These are phyloP conservation scores for Notoglanidium macrostoma DNA, from an alignment of 2,797 vertebrate species.

Conservation along the genomic window DNA sequence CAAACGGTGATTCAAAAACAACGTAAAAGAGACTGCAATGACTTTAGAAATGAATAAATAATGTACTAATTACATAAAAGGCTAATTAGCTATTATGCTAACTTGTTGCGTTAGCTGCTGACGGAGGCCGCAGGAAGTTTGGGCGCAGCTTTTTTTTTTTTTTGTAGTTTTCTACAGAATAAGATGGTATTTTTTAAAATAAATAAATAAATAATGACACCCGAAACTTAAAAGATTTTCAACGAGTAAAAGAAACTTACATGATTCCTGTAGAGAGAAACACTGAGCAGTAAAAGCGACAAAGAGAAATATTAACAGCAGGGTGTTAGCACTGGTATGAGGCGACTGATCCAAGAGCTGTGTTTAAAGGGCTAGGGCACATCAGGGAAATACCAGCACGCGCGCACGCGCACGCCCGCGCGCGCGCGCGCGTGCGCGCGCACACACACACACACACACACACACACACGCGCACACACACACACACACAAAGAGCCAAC, in stretches of 20 bases:
- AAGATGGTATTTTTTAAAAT: not conserved
- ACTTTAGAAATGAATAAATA: not conserved
- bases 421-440: no score
- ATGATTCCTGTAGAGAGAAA: not conserved
- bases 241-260: not conserved
- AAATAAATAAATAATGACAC: no score
- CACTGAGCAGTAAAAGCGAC: not conserved
- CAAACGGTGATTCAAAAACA: not conserved
- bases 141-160: conserved; percentile 20
- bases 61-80: not conserved
- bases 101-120: conserved; percentile 12
- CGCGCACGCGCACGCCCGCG: not conserved
- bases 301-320: not conserved
- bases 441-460: not conserved
- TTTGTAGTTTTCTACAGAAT: not conserved
- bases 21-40: no score
- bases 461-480: not conserved
- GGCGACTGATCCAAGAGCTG: conserved; percentile 11
- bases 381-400: not conserved
- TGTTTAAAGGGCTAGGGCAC: no score
- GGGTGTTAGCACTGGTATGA: not conserved
- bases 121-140: conserved; percentile 29
- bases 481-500: not conserved
- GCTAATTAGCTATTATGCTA: conserved; percentile 5
- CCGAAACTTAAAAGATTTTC: not conserved